Evolutionary conservation across 92 coral and sea anemone genomes (phyloP).

Genomic region (Zoanthus gigantus): DNA sequence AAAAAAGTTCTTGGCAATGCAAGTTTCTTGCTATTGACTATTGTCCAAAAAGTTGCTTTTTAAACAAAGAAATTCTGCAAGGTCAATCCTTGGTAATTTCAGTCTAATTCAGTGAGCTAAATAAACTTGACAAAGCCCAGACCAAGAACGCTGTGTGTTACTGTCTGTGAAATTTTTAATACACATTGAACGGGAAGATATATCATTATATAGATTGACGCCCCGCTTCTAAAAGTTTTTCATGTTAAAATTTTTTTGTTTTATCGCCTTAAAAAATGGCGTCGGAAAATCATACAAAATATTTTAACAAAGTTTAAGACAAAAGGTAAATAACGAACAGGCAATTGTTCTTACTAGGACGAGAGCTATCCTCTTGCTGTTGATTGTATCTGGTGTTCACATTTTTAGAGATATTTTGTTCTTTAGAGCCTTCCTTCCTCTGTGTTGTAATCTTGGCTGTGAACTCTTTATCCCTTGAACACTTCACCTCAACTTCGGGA

Average conservation of each 20-base stretch:
- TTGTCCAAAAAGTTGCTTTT: conserved; percentile 13
- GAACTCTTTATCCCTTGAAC: conserved; percentile 48
- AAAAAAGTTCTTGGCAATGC: not conserved
- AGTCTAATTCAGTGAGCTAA: conserved; percentile 6
- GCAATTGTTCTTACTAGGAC: conserved; percentile 40
- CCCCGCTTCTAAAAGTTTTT: not conserved
- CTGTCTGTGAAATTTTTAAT: not conserved
- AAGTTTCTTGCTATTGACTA: not conserved
- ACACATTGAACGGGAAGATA: not conserved
- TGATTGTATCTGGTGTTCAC: conserved; percentile 46
- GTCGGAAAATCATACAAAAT: conserved; percentile 7
- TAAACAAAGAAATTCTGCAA: conserved; percentile 6
- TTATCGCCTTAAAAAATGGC: not conserved
- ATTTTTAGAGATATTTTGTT: conserved; percentile 42
- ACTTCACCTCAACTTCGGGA: conserved; percentile 46
- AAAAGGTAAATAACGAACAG: conserved; percentile 34
- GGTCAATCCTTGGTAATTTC: conserved; percentile 19
- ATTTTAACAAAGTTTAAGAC: conserved; percentile 28
- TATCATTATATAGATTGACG: not conserved
- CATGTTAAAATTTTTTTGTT: not conserved
- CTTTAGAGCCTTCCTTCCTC: conserved; percentile 30
- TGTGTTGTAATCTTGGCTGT: conserved; percentile 22
- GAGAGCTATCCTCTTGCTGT: conserved; percentile 52
- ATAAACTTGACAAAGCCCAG: conserved; percentile 28
- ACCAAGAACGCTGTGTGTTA: not conserved